phyloP scores from a whole-genome alignment of 2,113 vertebrate genomes.

The Myotis yumanensis region DNA sequence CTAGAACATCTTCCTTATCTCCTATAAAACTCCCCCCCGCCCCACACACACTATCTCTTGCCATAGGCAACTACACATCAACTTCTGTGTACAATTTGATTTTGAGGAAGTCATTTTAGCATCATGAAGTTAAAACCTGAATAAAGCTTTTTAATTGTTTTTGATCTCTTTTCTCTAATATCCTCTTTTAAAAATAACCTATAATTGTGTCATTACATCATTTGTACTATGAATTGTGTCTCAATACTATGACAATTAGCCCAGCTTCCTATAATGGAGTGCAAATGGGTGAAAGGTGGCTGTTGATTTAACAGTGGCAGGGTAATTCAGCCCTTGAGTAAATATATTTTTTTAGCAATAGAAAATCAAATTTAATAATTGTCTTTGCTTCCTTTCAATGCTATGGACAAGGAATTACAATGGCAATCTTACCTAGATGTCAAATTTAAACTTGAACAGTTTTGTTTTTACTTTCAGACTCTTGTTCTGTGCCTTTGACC shows the following conservation, averaged over 20 bases:
- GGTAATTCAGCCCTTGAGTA: neutral
- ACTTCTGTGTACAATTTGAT: neutral
- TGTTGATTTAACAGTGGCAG: neutral
- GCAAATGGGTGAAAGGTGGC: neutral
- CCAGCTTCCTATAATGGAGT: neutral
- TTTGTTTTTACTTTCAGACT: neutral
- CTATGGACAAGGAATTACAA: neutral
- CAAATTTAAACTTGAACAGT: neutral
- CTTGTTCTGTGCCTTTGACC: neutral
- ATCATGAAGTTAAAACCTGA: neutral
- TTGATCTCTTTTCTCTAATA: neutral
- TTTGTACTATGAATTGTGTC: neutral
- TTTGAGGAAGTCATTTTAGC: neutral
- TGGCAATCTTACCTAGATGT: neutral
- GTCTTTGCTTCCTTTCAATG: neutral
- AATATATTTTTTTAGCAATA: neutral
- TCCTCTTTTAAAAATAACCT: neutral
- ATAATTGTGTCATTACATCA: neutral
- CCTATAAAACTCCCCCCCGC: neutral
- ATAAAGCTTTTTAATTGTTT: neutral
- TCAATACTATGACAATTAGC: neutral
- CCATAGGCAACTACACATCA: neutral
- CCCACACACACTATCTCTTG: neutral
- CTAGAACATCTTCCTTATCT: neutral
- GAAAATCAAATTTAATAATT: neutral